Conservation (phyloP, 2,113 vertebrate genomes). For the Merops nubicus region DNA sequence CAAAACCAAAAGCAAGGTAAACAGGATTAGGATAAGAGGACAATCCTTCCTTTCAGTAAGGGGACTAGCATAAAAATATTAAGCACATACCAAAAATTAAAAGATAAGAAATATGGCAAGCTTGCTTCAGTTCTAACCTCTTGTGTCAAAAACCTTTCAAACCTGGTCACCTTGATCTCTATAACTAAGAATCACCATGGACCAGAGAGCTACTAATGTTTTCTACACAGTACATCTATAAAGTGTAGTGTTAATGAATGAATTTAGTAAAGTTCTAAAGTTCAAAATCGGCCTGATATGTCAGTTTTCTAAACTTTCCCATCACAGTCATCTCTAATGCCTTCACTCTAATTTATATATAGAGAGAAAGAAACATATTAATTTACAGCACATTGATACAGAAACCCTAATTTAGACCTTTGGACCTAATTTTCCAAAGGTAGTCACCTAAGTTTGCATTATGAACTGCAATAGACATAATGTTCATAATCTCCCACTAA, state of each 20-base stretch:
- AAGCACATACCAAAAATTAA: neutral
- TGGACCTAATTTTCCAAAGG: neutral
- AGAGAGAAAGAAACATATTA: neutral
- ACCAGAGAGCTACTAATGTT: neutral
- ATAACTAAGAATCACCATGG: neutral
- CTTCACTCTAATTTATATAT: neutral
- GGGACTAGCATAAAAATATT: neutral
- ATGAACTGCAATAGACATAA: neutral
- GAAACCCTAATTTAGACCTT: neutral
- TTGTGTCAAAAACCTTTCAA: neutral
- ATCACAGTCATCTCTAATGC: neutral
- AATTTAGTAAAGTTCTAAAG: neutral
- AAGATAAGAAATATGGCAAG: neutral
- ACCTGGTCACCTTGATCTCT: neutral
- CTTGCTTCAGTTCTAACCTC: neutral
- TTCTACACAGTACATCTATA: neutral
- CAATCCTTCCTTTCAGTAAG: neutral
- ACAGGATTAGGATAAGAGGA: neutral
- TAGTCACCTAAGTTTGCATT: neutral
- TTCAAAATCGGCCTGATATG: neutral
- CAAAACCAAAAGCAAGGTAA: neutral
- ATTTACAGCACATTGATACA: neutral
- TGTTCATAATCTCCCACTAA: neutral
- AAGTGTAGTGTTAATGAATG: neutral
- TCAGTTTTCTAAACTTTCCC: neutral